These are phyloP conservation scores for Picathartes gymnocephalus DNA, from an alignment of 2,113 vertebrate species.

Conservation along the genomic window DNA sequence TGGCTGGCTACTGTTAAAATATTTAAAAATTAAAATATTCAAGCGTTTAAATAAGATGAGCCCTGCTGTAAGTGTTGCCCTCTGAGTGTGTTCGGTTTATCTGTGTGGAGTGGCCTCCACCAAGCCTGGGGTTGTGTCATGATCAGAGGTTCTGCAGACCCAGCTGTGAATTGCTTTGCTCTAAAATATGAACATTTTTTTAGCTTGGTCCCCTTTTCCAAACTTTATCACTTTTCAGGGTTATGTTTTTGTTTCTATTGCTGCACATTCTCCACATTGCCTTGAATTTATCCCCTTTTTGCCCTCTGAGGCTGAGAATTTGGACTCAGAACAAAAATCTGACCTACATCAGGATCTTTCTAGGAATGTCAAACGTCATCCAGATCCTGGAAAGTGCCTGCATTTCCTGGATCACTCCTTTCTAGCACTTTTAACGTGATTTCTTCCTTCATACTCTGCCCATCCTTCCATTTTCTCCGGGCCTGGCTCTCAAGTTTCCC, in stretches of 20 bases:
- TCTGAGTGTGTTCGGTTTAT: background rate
- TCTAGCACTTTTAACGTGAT: background rate
- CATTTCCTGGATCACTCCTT: background rate
- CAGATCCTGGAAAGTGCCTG: background rate
- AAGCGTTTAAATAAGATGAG: background rate
- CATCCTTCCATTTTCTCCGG: background rate
- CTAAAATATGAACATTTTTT: fast-evolving
- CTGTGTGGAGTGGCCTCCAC: no score
- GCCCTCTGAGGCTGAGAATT: background rate
- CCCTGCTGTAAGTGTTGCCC: background rate
- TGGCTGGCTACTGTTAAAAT: background rate
- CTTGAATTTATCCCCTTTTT: background rate
- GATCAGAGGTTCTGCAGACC: background rate
- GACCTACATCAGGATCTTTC: background rate
- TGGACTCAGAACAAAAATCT: background rate
- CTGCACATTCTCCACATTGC: background rate
- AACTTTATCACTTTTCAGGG: background rate
- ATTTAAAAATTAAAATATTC: background rate
- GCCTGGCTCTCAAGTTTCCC: background rate
- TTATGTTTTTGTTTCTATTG: background rate
- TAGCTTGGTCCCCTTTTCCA: background rate
- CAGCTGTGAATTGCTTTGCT: background rate
- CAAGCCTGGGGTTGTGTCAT: background rate
- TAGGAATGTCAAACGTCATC: background rate
- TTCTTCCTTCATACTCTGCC: background rate